A percentile compares a stretch with the other conserved stretches of the same genome.
Conservation (phyloP, 2,113 vertebrate genomes). For the Microcebus murinus region DNA sequence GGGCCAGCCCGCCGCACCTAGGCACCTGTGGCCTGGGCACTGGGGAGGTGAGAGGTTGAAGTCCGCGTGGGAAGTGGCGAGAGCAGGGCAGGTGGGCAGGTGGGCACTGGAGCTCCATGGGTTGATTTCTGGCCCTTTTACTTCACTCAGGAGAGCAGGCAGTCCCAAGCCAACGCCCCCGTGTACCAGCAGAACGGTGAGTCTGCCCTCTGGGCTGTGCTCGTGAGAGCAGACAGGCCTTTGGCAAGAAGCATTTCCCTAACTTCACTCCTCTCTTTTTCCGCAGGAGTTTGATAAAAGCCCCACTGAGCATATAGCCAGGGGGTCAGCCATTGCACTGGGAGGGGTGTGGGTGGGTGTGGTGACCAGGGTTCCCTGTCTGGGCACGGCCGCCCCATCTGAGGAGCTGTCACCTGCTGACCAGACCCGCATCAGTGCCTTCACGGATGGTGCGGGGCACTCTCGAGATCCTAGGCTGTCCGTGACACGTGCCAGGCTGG, state of each 20-base stretch:
- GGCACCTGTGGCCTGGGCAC: constrained; percentile 81
- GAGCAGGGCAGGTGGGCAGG: neutral
- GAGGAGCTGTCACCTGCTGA: neutral
- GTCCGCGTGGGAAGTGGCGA: neutral
- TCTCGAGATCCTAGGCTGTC: neutral
- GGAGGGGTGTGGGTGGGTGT: neutral
- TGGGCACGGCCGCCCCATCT: neutral
- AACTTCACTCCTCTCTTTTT: neutral
- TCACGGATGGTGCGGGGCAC: neutral
- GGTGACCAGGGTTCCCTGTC: neutral
- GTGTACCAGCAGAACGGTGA: constrained; percentile 98
- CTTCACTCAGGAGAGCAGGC: constrained; percentile 85
- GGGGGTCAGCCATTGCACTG: neutral
- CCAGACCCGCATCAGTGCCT: neutral
- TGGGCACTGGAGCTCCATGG: fast-evolving
- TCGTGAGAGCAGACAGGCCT: neutral
- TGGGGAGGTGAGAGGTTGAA: constrained; percentile 86
- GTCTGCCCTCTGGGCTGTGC: neutral
- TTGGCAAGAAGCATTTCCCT: neutral
- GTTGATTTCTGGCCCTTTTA: constrained; percentile 30
- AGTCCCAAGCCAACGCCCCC: constrained; percentile 87
- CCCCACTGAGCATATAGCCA: neutral
- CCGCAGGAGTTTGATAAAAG: neutral
- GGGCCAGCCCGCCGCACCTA: constrained; percentile 89
- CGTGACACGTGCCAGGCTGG: neutral